These are phyloP conservation scores for Hiodon tergisus DNA, from an alignment of 2,113 vertebrate species.

Conservation along the genomic window DNA sequence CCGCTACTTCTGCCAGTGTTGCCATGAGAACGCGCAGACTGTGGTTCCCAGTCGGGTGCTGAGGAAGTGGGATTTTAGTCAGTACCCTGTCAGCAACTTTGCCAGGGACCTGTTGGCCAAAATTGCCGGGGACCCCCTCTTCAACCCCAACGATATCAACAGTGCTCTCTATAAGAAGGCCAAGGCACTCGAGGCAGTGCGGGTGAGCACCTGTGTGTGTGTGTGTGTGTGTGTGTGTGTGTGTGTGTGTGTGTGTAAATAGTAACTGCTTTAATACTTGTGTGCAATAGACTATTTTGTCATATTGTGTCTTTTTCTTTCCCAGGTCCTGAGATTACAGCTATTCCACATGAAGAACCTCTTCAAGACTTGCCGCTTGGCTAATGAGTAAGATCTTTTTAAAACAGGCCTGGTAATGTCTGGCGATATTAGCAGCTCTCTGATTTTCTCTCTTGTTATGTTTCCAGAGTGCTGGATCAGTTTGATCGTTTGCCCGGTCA, in stretches of 20 bases:
- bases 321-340: constrained; percentile 81
- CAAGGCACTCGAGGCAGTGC: constrained; percentile 81
- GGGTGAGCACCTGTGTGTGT: constrained; percentile 59
- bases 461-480: constrained; percentile 73
- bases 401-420: background rate
- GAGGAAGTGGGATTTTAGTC: constrained; percentile 95
- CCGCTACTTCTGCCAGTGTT: constrained; percentile 97
- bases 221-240: background rate
- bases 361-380: constrained; percentile 87
- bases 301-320: background rate
- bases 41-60: constrained; percentile 82
- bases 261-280: background rate
- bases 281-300: background rate
- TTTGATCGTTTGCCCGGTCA: constrained; percentile 84
- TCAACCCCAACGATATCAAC: constrained; percentile 89
- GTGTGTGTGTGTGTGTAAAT: background rate
- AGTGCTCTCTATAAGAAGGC: constrained; percentile 80
- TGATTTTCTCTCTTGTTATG: constrained; percentile 1
- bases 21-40: constrained; percentile 85
- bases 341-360: constrained; percentile 97
- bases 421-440: too few species aligned
- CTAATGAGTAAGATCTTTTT: constrained; percentile 80
- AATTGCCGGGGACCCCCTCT: constrained; percentile 90
- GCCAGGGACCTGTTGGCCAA: constrained; percentile 88
- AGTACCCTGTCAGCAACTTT: constrained; percentile 93